Base-by-base conservation (phyloP, 64 coral and sea anemone genomes). In the Exaiptasia diaphana region DNA sequence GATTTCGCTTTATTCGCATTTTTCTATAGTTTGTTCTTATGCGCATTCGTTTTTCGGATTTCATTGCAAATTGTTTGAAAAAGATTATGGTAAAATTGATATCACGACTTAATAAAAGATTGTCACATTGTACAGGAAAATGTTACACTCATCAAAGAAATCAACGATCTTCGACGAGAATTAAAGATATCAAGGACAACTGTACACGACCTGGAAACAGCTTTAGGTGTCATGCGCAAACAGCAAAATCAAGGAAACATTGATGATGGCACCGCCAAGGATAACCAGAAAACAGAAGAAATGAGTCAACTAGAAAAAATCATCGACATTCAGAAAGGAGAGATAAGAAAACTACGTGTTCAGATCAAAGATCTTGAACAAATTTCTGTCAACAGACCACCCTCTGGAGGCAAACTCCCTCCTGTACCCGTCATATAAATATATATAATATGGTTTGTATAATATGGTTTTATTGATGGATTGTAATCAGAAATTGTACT, bases 91-190 rank as follows among this genome's bases (percentile, higher is more conserved):
- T n/a, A n/a, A n/a, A n/a, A n/a, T n/a, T n/a, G n/a, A n/a, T n/a
- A n/a, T n/a, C n/a, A n/a, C n/a, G n/a, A n/a, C n/a, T n/a, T n/a
- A n/a, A n/a, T n/a, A n/a, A n/a, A n/a, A n/a, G n/a, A n/a, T n/a
- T n/a, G n/a, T n/a, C n/a, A n/a, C n/a, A n/a, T n/a, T 63, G 61
- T 58, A 26, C 3, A 97, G 95, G 95, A 99, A 81, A 99, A 99
- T 59, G 95, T 99, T 9, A 93, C 95, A 11, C 90, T 99, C 29
- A 99, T 99, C 37, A 99, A 99, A 54, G 95, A 99, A 64, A 99
- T 99, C 59, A 99, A 99, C 25, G 95, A 99, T 58, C 46, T 99
- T 12, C 50, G 95, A n/a, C 84, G 95, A 15, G 95, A 99, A 53
- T 85, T 99, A 6, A 99, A 99, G 29, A 99, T 99, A 50, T 89